phyloP scores from a whole-genome alignment of 1,140 invertebrate species.

The roundworm (Caenorhabditis elegans) region WBcel235 BX284602.5:3870501-3871000 shows the following conservation, averaged over 20 bases:
- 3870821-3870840: not conserved
- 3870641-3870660: constrained; percentile 1
- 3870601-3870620: not conserved
- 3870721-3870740: not conserved
- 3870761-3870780: not conserved
- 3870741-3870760: not conserved
- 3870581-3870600: no score
- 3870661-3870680: constrained; percentile 25
- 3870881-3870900: not conserved
- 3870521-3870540: not conserved
- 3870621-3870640: not conserved
- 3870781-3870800: not conserved
- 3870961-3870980: no score
- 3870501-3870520: no score
- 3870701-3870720: not conserved
- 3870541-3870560: not conserved
- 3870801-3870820: not conserved
- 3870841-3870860: not conserved
- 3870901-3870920: no score
- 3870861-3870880: constrained; percentile 13
- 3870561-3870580: not conserved
- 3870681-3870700: not conserved
- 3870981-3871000: no score
- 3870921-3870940: no score
- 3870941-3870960: no score